Evolutionary conservation across 2,113 vertebrate genomes (phyloP), one percentile per base, ranked within the genome.

Genomic region (Hyperopisus bebe): DNA sequence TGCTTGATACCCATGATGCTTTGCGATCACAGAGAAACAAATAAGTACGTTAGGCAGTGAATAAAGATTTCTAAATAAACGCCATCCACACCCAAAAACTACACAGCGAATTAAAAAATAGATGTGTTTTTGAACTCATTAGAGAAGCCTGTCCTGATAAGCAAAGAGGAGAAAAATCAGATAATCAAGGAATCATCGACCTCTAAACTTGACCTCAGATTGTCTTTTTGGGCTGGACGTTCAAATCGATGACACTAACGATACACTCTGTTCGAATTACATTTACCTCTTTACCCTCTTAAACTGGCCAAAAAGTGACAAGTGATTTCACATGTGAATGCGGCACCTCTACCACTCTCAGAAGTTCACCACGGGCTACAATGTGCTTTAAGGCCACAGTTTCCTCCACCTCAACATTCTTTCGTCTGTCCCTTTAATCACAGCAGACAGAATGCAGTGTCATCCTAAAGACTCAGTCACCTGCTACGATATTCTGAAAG

Each of bases 401-500:
- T 39, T 77, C 70, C 70, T 89, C 66, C 86, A 17, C 58, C 27
- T 44, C 19, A 70, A 66, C 13, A 7, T 21, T 88, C 53, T 19
- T 86, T 46, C 42, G 11, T 50, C 86, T 83, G 58, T 66, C 87
- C 62, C 50, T 83, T 90, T 27, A 66, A 83, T 89, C 24, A 50
- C 35, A 86, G 51, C 88, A 88, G 62, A 7, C 86, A 47, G 42
- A 58, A n/a, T 19, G n/a, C 15, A 83, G 46, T 53, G 8, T 0
- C 2, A 39, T 21, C 55, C 84, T 35, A 55, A 82, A 82, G 27
- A 82, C 31, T 44, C 50, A 88, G 90, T 9, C 48, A 89, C 86
- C 62, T 83, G 55, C 84, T 44, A 82, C 35, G 89, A 51, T 83
- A 83, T 55, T 86, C 77, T 58, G 47, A 85, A 86, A 80, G 48